Evolutionary conservation across 2,888 invertebrate genomes (phyloP), one percentile per base, ranked within the genome.

Genomic region (Polydrusus pterygomalis): DNA sequence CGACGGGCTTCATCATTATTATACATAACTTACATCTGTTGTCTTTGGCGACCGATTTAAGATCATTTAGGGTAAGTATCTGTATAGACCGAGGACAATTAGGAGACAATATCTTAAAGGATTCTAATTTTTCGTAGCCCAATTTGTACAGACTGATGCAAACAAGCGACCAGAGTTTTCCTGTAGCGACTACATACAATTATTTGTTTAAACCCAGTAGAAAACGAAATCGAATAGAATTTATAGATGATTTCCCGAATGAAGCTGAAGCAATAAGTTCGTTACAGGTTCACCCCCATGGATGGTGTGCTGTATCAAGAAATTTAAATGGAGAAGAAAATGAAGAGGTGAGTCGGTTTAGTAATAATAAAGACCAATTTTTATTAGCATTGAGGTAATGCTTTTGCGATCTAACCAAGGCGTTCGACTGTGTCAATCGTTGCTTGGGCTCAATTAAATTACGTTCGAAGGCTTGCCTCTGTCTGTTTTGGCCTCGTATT

Each of bases 181-280:
- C 96, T 0, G 91, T 93, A 64, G 95, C 94, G 3, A 93, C 94
- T 0, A 92, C 91, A 86, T 96, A 92, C 85, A 96, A 96, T 84
- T 93, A 95, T 84, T 89, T 97, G 63, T 97, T 97, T 86, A 92
- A 93, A 45, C 89, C 90, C 58, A 90, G 89, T 68, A 91, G 95
- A 68, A 91, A 91, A 81, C 91, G 93, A 81, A 98, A 98, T 87
- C 90, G 97, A 51, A 92, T 97, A 3, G 97, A 98, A 87, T 93
- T 97, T 83, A 92, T 98, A 13, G 93, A 94, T 0, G 98, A 98
- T 89, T 97, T 97, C 87, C 97, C 97, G 0, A 95, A 97, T 85
- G 95, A 96, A 78, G 97, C 97, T 0, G 96, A 97, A 87, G 95
- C 96, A 71, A 95, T 98, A 78, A 95, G 96, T 80, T 96, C 97